A percentile compares a stretch with the other conserved stretches of the same genome.
phyloP scores from a whole-genome alignment of 2,797 vertebrate genomes.

The Miichthys miiuy region DNA sequence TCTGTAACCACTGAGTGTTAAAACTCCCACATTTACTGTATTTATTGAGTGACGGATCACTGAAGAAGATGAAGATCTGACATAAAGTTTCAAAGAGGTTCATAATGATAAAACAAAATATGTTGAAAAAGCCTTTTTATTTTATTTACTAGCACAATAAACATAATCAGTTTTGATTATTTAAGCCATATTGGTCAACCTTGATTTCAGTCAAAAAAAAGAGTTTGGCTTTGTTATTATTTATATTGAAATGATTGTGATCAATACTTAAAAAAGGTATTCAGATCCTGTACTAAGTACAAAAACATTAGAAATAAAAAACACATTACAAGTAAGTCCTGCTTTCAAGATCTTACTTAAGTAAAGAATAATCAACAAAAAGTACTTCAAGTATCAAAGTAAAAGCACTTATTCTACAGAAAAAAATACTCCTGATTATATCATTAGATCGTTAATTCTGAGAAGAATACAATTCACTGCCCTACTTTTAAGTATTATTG shows the following conservation, averaged over 20 bases:
- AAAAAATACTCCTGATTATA: background rate
- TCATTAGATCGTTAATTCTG: too few relatives aligned
- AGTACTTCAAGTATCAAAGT: background rate
- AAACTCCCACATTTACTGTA: background rate
- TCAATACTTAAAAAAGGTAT: background rate
- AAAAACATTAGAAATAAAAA: background rate
- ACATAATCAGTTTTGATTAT: background rate
- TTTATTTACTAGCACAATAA: too few relatives aligned
- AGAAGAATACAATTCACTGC: too few relatives aligned
- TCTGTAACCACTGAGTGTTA: background rate
- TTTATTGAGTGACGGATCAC: background rate
- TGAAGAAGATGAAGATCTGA: background rate
- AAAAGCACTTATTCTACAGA: background rate
- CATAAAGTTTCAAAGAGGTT: background rate
- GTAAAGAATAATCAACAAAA: background rate
- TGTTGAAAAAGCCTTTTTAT: too few relatives aligned
- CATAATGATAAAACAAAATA: background rate
- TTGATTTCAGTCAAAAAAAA: background rate
- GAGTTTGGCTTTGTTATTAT: background rate
- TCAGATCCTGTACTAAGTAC: background rate
- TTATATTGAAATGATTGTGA: background rate
- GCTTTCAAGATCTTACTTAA: background rate
- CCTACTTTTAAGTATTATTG: background rate
- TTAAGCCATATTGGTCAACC: background rate
- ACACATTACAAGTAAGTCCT: background rate